These are phyloP conservation scores for Scaptomyza cyrtandrae DNA, from an alignment of 2,888 invertebrate species.

Conservation along the genomic window DNA sequence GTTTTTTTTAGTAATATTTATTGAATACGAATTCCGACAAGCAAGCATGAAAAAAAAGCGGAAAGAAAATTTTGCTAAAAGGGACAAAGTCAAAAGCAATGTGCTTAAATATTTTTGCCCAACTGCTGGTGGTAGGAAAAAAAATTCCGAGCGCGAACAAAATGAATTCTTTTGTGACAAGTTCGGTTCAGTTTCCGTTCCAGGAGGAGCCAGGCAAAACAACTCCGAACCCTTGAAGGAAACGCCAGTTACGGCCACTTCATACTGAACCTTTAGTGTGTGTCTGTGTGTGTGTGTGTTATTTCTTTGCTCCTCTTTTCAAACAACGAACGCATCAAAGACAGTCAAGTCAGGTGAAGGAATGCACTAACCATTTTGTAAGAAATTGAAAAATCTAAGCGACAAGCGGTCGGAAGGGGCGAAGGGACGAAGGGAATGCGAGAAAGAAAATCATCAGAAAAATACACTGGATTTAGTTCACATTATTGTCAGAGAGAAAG, in stretches of 20 bases:
- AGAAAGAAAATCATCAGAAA: constrained; percentile 66
- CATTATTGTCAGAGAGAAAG: constrained; percentile 68
- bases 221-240: constrained; percentile 16
- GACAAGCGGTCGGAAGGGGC: background rate
- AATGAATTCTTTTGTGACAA: constrained; percentile 81
- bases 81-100: constrained; percentile 19
- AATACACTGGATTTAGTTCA: constrained; percentile 72
- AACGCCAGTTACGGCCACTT: constrained; percentile 48
- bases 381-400: constrained; percentile 76
- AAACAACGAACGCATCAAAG: constrained; percentile 66
- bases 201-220: constrained; percentile 12
- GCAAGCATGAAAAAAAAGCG: constrained; percentile 34
- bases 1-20: constrained; percentile 79
- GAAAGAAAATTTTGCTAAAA: constrained; percentile 13
- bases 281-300: background rate
- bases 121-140: constrained; percentile 47
- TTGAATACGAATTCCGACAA: constrained; percentile 79
- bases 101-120: constrained; percentile 59
- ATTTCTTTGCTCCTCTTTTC: constrained; percentile 7
- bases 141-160: constrained; percentile 76
- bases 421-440: background rate
- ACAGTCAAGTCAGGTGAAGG: constrained; percentile 79
- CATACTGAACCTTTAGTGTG: constrained; percentile 50
- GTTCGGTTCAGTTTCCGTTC: constrained; percentile 56
- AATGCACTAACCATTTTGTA: constrained; percentile 73